Percentiles rank a stretch among this genome's conserved stretches.
Conservation (phyloP, 2,888 invertebrate genomes). For the Acronicta leporina region DNA sequence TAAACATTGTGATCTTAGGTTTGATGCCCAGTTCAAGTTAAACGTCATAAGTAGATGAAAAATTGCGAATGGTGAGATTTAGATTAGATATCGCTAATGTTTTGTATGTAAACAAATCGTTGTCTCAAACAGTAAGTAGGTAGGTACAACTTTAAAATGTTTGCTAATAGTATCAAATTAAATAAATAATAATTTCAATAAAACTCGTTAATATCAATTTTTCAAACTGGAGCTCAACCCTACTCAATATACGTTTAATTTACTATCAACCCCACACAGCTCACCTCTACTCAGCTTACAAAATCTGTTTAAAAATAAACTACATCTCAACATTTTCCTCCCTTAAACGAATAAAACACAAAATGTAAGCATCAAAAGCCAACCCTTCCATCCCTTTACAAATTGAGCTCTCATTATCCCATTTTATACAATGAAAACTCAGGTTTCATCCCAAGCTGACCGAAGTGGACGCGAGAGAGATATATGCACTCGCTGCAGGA, state of each 20-base stretch:
- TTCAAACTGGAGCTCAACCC: not conserved
- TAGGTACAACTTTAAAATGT: no score
- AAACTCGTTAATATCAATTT: no score
- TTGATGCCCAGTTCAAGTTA: not conserved
- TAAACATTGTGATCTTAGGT: not conserved
- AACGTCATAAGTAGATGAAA: not conserved
- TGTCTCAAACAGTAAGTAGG: no score
- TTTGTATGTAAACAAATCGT: no score
- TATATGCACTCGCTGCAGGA: constrained; percentile 52
- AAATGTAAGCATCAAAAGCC: constrained; percentile 54
- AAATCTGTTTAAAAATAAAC: constrained; percentile 23
- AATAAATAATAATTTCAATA: no score
- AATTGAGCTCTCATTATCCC: constrained; percentile 63
- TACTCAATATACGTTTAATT: not conserved
- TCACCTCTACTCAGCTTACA: not conserved
- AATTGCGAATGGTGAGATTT: no score
- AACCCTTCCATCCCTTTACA: constrained; percentile 55
- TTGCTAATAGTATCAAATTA: no score
- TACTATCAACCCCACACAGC: not conserved
- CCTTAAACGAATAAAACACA: constrained; percentile 45
- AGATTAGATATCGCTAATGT: no score
- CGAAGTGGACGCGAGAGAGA: constrained; percentile 71
- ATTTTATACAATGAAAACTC: constrained; percentile 76
- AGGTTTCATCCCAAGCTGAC: constrained; percentile 79
- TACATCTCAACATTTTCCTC: constrained; percentile 35